These are phyloP conservation scores for Machimus atricapillus DNA, from an alignment of 2,888 invertebrate species.

Conservation along the genomic window DNA sequence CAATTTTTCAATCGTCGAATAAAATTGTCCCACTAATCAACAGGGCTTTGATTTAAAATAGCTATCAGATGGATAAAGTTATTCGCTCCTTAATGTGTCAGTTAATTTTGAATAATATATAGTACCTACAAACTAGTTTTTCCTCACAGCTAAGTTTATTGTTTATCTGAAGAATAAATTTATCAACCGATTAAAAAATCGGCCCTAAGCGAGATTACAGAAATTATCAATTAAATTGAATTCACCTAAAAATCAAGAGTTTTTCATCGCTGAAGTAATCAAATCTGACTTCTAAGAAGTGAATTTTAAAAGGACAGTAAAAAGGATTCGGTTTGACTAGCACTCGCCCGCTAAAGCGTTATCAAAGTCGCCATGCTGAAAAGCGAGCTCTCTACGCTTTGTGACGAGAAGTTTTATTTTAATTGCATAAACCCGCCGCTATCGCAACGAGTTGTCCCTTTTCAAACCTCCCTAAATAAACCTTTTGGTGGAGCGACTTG, in stretches of 20 bases:
- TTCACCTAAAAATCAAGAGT: not conserved
- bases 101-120: no score
- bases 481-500: not conserved
- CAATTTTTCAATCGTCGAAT: no score
- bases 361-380: not conserved
- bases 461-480: not conserved
- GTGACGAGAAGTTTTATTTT: not conserved
- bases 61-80: no score
- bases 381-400: not conserved
- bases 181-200: no score
- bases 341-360: not conserved
- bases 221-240: not conserved
- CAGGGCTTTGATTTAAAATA: no score
- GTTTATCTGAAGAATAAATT: no score
- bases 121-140: no score
- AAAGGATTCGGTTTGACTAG: not conserved
- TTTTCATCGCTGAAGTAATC: not conserved
- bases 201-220: no score
- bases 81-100: no score
- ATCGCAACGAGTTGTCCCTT: not conserved
- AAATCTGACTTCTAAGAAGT: not conserved
- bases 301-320: not conserved
- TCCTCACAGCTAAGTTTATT: no score
- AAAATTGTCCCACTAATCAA: no score
- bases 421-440: not conserved